Evolutionary conservation across 2,888 invertebrate genomes (phyloP).

Genomic region (Steromphala cineraria): DNA sequence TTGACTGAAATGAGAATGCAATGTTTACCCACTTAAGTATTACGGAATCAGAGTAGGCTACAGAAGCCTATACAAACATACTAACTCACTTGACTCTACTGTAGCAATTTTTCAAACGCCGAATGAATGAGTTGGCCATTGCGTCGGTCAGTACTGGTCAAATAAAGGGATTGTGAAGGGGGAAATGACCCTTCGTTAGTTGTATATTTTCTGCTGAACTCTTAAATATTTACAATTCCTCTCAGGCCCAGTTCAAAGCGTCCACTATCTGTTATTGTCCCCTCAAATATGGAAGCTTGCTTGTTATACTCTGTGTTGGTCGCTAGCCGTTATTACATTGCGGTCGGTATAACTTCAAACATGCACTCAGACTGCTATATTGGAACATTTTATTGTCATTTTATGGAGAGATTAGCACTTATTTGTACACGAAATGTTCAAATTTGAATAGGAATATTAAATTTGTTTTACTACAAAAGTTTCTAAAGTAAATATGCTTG

Average conservation of each 20-base stretch:
- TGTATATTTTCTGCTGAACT: not conserved
- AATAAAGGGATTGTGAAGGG: not conserved
- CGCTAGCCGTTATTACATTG: not conserved
- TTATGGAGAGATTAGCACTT: too few relatives aligned
- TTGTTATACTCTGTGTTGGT: not conserved
- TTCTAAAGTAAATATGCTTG: too few relatives aligned
- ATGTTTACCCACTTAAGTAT: not conserved
- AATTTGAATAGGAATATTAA: too few relatives aligned
- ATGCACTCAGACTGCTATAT: too few relatives aligned
- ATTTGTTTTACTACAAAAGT: too few relatives aligned
- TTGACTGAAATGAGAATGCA: not conserved
- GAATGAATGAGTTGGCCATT: not conserved
- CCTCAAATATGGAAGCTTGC: not conserved
- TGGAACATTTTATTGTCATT: too few relatives aligned
- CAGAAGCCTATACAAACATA: not conserved
- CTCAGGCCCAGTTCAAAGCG: not conserved
- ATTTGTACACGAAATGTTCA: too few relatives aligned
- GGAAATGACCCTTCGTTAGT: not conserved
- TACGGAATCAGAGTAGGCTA: not conserved
- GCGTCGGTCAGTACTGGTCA: not conserved
- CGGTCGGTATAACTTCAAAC: too few relatives aligned
- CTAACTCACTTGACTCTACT: not conserved
- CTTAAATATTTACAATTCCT: not conserved
- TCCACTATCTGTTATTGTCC: not conserved
- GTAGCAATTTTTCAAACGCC: not conserved